Conservation (phyloP, 2,888 invertebrate species). For the Andrena marginata region DNA sequence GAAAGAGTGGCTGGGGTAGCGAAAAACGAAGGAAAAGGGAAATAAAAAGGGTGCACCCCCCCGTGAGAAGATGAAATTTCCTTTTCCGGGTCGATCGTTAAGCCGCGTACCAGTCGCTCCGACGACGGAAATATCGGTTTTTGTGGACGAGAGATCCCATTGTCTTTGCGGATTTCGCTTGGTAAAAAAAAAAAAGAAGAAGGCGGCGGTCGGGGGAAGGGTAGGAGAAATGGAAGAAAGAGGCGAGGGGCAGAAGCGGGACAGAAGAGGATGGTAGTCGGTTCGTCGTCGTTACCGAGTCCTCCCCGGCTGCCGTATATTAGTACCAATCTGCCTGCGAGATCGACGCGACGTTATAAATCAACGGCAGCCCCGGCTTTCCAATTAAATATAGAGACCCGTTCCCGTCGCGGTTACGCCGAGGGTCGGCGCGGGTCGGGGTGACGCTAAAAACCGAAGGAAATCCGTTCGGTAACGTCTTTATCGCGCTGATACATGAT, state of each 20-base stretch:
- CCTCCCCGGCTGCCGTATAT: constrained; percentile 22
- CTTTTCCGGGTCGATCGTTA: constrained; percentile 70
- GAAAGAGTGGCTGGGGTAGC: constrained; percentile 29
- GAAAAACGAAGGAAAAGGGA: constrained; percentile 30
- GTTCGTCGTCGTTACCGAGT: constrained; percentile 22
- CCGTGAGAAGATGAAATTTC: constrained; percentile 73
- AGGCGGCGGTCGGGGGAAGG: background rate
- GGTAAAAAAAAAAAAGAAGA: constrained; percentile 15
- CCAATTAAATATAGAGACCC: constrained; percentile 24
- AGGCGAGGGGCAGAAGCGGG: no score
- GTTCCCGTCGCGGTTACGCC: background rate
- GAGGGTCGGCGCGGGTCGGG: background rate
- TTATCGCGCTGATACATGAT: constrained; percentile 63
- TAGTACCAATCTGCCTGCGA: constrained; percentile 26
- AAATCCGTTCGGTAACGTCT: constrained; percentile 49
- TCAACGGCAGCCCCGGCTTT: constrained; percentile 18
- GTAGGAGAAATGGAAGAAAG: background rate
- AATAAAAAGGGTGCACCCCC: constrained; percentile 45
- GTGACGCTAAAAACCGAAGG: constrained; percentile 31
- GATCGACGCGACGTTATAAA: constrained; percentile 40
- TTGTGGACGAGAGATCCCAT: constrained; percentile 63
- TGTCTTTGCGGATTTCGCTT: constrained; percentile 56
- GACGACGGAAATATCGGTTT: constrained; percentile 71
- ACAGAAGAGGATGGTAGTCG: constrained; percentile 2
- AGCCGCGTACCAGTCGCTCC: constrained; percentile 53